Base-by-base conservation (phyloP, 2,113 vertebrate genomes). In the Nothoprocta pentlandii region DNA sequence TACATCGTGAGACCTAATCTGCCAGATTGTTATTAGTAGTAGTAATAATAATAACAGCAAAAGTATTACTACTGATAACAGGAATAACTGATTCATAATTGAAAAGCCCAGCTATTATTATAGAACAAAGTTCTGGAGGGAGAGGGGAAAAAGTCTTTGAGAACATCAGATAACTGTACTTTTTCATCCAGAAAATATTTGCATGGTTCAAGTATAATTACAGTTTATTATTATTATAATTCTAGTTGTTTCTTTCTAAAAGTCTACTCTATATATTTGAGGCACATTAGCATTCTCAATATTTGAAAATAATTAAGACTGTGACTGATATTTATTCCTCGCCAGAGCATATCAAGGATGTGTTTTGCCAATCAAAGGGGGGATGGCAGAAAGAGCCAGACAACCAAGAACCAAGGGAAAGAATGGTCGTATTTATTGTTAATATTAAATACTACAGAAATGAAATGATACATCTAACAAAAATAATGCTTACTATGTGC, bases 251-350 rank as follows among this genome's bases (percentile, higher is more conserved):
- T 51, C 41, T 42, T 89, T 70, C 36, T 59, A 39, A 92, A 80
- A 14, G 68, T 84, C 49, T 70, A 15, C 15, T 76, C 30, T 4
- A 34, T 9, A 6, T 13, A 42, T 32, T 70, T 61, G n/a, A 89
- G 51, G 25, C 3, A 78, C 1, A 39, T 68, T 84, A 42, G 0
- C 4, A 84, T 8, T 64, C 39, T 85, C 39, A 61, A 11, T 83
- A 85, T 78, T 85, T 91, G 28, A 61, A 70, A 80, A 85, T 14
- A 12, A 85, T 8, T 56, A 80, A 80, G 6, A 10, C 19, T 63
- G 9, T 70, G 44, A 74, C 71, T 67, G 23, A 61, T 64, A 93
- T 71, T 90, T 92, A 87, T 91, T 95, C 30, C 77, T 90, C 28
- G 44, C 3, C 63, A 39, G 3, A 21, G 92, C 0, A 4, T 0